phyloP scores from a whole-genome alignment of 2,888 invertebrate species.

The Leptinotarsa peninsularis region DNA sequence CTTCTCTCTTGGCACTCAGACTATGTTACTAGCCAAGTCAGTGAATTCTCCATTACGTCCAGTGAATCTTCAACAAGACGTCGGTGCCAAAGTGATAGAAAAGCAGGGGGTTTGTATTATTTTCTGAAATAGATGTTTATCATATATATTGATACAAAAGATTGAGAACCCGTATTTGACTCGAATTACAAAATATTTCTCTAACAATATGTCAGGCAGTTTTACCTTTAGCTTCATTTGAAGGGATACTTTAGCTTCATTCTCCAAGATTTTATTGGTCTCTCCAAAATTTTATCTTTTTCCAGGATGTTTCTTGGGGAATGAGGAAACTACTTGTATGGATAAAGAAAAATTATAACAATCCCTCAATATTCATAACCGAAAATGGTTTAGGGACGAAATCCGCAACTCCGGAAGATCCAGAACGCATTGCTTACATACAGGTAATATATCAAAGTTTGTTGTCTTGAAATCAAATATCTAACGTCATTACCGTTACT shows the following conservation, averaged over 20 bases:
- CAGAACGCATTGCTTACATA: constrained; percentile 7
- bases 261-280: no score
- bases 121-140: background rate
- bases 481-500: background rate
- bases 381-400: constrained; percentile 4
- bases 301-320: background rate
- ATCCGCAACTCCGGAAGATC: background rate
- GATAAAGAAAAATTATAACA: constrained; percentile 10
- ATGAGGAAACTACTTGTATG: background rate
- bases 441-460: constrained; percentile 6
- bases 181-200: no score
- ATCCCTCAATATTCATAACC: constrained; percentile 18
- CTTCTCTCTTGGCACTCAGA: constrained; percentile 81
- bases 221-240: no score
- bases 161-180: no score
- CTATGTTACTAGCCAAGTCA: constrained; percentile 68
- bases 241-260: no score
- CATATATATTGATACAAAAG: no score
- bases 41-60: constrained; percentile 1
- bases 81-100: background rate
- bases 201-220: no score
- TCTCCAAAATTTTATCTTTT: background rate
- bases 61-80: background rate
- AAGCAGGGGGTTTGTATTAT: background rate
- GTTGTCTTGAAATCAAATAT: background rate